phyloP scores from a whole-genome alignment of 1,140 invertebrate genomes.

The Lamellibrachia luymesi region DNA sequence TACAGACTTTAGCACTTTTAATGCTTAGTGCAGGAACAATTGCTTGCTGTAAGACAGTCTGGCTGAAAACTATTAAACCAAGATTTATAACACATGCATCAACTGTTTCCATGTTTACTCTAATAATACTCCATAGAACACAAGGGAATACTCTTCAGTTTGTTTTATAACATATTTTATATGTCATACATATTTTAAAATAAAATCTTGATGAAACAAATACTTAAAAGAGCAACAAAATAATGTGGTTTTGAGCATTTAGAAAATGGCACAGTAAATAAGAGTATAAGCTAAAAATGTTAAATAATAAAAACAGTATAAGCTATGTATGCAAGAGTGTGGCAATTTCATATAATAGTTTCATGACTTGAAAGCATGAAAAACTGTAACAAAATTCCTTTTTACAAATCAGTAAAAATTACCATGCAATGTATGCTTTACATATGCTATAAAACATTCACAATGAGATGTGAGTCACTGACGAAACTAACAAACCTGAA shows the following conservation, averaged over 20 bases:
- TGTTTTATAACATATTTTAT: neutral
- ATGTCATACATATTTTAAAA: neutral
- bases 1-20: neutral
- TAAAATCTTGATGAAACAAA: neutral
- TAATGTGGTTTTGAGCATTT: neutral
- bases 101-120: neutral
- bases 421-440: neutral
- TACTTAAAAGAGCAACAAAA: neutral
- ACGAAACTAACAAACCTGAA: neutral
- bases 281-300: neutral
- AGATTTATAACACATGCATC: neutral
- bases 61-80: neutral
- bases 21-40: neutral
- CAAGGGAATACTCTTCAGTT: neutral
- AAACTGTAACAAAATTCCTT: neutral
- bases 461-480: neutral
- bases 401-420: neutral
- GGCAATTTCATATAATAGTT: neutral
- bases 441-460: neutral
- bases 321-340: neutral
- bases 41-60: neutral
- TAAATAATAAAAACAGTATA: neutral
- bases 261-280: neutral
- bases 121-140: neutral
- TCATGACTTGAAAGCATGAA: neutral